Conservation (phyloP, 2,888 invertebrate genomes). For the Byasa hedistus region DNA sequence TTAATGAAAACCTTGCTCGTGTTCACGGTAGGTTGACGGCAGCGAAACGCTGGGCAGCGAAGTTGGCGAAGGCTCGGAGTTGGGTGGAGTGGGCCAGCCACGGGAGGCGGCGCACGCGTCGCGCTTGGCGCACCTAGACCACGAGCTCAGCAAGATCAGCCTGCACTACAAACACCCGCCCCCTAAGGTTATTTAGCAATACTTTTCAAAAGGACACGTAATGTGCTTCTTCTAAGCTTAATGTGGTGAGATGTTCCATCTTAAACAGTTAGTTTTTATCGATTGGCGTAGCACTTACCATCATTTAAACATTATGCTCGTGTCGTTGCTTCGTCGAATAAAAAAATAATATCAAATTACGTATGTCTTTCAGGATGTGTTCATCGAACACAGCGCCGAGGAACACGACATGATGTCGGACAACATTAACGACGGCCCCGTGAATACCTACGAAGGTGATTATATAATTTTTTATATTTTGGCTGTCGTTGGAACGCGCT, state of each 20-base stretch:
- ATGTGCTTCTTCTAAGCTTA: too few relatives aligned
- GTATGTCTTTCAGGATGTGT: constrained; percentile 52
- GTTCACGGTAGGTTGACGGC: constrained; percentile 10
- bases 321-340: too few relatives aligned
- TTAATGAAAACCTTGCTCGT: background rate
- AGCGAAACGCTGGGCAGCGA: constrained; percentile 28
- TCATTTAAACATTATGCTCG: too few relatives aligned
- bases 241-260: too few relatives aligned
- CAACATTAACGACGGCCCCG: constrained; percentile 51
- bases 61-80: constrained; percentile 28
- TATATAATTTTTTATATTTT: background rate
- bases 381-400: constrained; percentile 56
- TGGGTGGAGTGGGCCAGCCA: constrained; percentile 39
- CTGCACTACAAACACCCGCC: constrained; percentile 71
- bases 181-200: constrained; percentile 50
- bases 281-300: too few relatives aligned
- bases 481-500: too few relatives aligned
- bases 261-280: too few relatives aligned
- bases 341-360: background rate
- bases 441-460: constrained; percentile 56
- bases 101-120: constrained; percentile 64
- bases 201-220: too few relatives aligned
- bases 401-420: constrained; percentile 55
- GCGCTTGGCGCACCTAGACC: constrained; percentile 78
- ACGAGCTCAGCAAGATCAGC: constrained; percentile 82